Evolutionary conservation across 2,113 vertebrate genomes (phyloP).

Genomic region (Dicerorhinus sumatrensis): DNA sequence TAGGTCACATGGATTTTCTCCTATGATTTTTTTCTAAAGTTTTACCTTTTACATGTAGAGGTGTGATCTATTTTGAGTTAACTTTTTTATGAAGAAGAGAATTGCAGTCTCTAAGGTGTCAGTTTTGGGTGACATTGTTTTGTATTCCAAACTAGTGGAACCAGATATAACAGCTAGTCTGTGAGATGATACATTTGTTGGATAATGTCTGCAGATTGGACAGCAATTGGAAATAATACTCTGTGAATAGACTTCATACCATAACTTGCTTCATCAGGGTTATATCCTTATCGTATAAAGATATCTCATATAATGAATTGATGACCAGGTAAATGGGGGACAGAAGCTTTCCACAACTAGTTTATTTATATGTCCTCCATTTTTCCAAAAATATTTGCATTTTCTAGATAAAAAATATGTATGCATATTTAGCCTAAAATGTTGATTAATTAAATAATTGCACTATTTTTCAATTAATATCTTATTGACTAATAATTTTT

Average conservation of each 20-base stretch:
- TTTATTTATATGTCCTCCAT: background rate
- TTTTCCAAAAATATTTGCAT: constrained; percentile 10
- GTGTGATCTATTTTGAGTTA: background rate
- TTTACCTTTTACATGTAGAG: background rate
- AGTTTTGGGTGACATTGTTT: background rate
- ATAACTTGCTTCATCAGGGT: background rate
- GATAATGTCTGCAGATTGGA: background rate
- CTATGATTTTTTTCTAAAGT: background rate
- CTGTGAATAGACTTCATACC: background rate
- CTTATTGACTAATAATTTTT: background rate
- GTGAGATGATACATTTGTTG: background rate
- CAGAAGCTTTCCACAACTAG: background rate
- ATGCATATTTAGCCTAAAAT: background rate
- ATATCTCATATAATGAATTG: background rate
- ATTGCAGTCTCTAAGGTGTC: background rate
- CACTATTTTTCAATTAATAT: background rate
- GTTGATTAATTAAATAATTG: background rate
- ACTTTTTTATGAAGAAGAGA: background rate
- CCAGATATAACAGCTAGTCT: background rate
- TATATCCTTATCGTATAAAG: background rate
- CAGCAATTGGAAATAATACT: background rate
- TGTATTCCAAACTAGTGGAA: background rate
- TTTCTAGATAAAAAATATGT: background rate
- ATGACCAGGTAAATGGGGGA: background rate
- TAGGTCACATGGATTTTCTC: background rate